Evolutionary conservation across 2,888 invertebrate genomes (phyloP).

Genomic region (Dryobota labecula): DNA sequence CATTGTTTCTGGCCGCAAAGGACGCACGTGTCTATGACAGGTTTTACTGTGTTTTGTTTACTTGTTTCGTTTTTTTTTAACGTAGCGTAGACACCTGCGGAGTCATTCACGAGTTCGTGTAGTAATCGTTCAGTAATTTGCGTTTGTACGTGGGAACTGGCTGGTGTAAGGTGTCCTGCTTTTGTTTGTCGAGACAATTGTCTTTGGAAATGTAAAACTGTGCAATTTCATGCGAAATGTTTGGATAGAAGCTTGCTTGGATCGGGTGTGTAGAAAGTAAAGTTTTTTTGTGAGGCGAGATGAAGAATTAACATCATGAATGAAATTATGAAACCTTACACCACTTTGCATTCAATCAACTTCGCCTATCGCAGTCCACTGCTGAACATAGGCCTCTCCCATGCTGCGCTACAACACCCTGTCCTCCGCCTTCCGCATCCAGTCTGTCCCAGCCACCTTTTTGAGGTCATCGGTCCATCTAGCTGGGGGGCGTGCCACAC

Average conservation of each 20-base stretch:
- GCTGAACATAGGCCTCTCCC: no score
- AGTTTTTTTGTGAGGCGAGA: not conserved
- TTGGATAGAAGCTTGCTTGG: not conserved
- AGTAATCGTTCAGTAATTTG: constrained; percentile 76
- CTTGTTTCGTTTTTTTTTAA: constrained; percentile 72
- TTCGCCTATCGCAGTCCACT: no score
- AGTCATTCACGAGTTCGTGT: constrained; percentile 78
- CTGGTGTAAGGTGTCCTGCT: constrained; percentile 62
- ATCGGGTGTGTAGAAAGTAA: not conserved
- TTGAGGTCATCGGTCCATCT: no score
- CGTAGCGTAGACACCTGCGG: constrained; percentile 84
- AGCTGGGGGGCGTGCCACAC: no score
- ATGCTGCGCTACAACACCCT: no score
- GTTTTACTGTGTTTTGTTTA: constrained; percentile 83
- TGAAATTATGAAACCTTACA: no score
- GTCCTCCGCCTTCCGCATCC: no score
- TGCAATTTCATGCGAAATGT: constrained; percentile 61
- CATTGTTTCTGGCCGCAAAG: constrained; percentile 88
- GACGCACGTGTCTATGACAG: constrained; percentile 85
- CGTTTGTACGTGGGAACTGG: constrained; percentile 73
- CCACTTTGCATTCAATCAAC: no score
- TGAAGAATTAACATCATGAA: not conserved
- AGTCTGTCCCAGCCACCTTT: no score
- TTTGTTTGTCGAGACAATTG: constrained; percentile 62
- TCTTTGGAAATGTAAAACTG: constrained; percentile 55